phyloP scores from a whole-genome alignment of 2,113 vertebrate species.

The Takifugu bimaculatus region DNA sequence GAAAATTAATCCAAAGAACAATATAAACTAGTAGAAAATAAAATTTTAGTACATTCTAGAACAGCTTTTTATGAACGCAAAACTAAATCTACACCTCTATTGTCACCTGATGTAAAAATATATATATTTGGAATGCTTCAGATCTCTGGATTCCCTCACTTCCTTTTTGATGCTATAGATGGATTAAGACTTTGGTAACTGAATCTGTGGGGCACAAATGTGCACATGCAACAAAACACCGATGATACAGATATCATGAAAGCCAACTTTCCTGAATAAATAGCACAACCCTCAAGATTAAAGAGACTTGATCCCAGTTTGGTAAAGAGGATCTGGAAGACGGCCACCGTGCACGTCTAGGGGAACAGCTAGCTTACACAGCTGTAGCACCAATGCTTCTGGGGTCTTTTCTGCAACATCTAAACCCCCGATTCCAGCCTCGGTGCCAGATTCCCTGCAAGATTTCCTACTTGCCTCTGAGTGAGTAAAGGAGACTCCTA shows the following conservation, averaged over 20 bases:
- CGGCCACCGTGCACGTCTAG: neutral
- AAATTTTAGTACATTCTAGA: neutral
- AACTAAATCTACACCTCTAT: constrained; percentile 20
- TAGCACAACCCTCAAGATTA: constrained; percentile 3
- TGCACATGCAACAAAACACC: constrained; percentile 55
- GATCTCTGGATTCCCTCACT: constrained; percentile 62
- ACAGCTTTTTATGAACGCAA: neutral
- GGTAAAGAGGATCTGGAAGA: constrained; percentile 21
- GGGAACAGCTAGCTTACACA: constrained; percentile 12
- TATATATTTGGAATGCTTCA: constrained; percentile 59
- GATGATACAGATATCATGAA: constrained; percentile 36
- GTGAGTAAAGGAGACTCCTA: constrained; percentile 39
- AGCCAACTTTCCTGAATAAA: constrained; percentile 52
- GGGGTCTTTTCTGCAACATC: neutral
- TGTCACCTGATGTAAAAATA: constrained; percentile 41
- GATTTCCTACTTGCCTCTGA: constrained; percentile 1
- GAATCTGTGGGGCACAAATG: constrained; percentile 41
- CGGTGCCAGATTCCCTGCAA: constrained; percentile 25
- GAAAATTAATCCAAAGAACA: constrained; percentile 19
- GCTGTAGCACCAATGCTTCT: constrained; percentile 32
- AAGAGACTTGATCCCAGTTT: constrained; percentile 58
- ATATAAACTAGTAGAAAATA: constrained; percentile 31
- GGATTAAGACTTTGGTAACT: constrained; percentile 66
- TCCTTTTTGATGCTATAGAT: constrained; percentile 38
- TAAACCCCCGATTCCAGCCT: neutral